Percentiles rank a stretch among this genome's conserved stretches.
phyloP scores from a whole-genome alignment of 2,797 vertebrate species.

The Urocyon cinereoargenteus region DNA sequence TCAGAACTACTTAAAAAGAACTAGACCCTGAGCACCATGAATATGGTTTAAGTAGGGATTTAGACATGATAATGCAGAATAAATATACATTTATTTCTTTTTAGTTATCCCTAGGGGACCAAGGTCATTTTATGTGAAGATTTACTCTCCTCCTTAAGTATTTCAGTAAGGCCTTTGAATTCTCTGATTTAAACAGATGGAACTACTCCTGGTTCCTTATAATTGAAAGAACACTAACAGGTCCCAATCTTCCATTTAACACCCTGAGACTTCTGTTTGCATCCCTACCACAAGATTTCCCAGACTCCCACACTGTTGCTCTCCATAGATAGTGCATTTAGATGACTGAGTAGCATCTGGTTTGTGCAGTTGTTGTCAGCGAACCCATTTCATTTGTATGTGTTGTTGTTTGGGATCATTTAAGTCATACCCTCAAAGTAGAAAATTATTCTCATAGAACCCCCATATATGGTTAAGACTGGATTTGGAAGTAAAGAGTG shows the following conservation, averaged over 20 bases:
- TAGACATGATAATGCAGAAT: not conserved
- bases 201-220: not conserved
- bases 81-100: not conserved
- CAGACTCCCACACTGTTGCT: not conserved
- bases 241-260: not conserved
- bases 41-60: not conserved
- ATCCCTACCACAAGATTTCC: not conserved
- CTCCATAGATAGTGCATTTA: not conserved
- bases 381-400: not conserved
- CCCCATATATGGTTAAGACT: not conserved
- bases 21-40: not conserved
- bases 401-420: not conserved
- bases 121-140: not conserved
- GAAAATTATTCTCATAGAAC: not conserved
- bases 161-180: not conserved
- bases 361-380: not conserved
- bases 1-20: not conserved
- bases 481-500: not conserved
- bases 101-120: not conserved
- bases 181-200: not conserved
- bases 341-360: not conserved
- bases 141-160: not conserved
- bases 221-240: not conserved
- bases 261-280: not conserved
- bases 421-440: not conserved